phyloP scores from a whole-genome alignment of 1,140 invertebrate genomes.

The Catajapyx aquilonaris region DNA sequence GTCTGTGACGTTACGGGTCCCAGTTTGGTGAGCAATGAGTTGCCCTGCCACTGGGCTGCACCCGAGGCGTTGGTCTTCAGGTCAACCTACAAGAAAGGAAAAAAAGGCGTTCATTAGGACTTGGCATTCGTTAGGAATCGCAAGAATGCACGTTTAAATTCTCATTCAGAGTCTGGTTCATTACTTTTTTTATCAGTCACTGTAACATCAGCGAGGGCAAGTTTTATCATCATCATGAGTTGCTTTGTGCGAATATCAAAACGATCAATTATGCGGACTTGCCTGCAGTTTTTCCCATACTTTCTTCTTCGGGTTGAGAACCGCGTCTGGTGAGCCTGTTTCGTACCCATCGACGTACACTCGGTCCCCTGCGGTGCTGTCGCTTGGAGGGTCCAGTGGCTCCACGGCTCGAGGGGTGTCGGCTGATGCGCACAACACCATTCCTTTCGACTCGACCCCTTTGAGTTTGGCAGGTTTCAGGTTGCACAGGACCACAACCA shows the following conservation, averaged over 20 bases:
- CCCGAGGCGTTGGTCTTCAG: slow-evolving; percentile 52
- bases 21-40: slow-evolving; percentile 42
- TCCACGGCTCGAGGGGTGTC: slow-evolving; percentile 47
- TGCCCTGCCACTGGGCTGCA: slow-evolving; percentile 63
- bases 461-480: slow-evolving; percentile 84
- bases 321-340: slow-evolving; percentile 51
- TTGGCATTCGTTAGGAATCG: background rate
- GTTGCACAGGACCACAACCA: slow-evolving; percentile 81
- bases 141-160: background rate
- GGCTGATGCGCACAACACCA: slow-evolving; percentile 79
- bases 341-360: slow-evolving; percentile 65
- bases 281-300: slow-evolving; percentile 81
- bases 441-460: slow-evolving; percentile 68
- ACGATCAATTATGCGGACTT: slow-evolving; percentile 5
- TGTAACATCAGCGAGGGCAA: background rate
- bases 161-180: background rate
- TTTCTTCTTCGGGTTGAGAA: slow-evolving; percentile 95
- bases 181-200: background rate
- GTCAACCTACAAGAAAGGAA: slow-evolving; percentile 31
- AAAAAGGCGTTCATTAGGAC: background rate
- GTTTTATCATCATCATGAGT: background rate
- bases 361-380: slow-evolving; percentile 52
- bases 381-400: slow-evolving; percentile 50
- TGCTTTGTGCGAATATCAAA: background rate
- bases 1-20: slow-evolving; percentile 42